A percentile compares a stretch with the other conserved stretches of the same genome.
These are phyloP conservation scores for Coccyzus lansbergi DNA, from an alignment of 2,797 vertebrate species.

Conservation along the genomic window DNA sequence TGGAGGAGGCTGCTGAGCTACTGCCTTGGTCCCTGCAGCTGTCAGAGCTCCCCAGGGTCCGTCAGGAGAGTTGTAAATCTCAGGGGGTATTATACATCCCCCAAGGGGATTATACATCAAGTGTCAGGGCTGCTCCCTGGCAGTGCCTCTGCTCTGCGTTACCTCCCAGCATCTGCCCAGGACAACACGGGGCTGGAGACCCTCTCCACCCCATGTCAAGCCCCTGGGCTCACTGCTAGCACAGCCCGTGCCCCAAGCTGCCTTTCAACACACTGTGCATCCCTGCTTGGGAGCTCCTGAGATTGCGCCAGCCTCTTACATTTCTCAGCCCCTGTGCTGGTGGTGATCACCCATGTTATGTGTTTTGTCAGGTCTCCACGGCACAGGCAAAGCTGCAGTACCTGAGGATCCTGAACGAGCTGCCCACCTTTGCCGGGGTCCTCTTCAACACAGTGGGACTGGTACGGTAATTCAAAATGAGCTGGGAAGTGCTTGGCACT, in stretches of 20 bases:
- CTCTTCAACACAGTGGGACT: slow-evolving; percentile 96
- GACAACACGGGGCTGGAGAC: not conserved
- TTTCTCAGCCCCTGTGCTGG: not conserved
- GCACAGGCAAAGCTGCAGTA: slow-evolving; percentile 98
- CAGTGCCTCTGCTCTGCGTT: not conserved
- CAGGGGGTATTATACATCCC: not conserved
- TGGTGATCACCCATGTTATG: not conserved
- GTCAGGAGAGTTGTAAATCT: not conserved
- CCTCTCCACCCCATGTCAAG: not conserved
- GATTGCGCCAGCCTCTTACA: not conserved
- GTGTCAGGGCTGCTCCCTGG: not conserved
- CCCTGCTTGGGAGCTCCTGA: not conserved
- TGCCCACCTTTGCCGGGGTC: slow-evolving; percentile 95
- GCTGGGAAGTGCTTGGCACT: not conserved
- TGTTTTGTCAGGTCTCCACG: slow-evolving; percentile 87
- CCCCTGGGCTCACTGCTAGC: not conserved
- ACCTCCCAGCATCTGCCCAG: not conserved
- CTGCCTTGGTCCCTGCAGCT: not conserved
- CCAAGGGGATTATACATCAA: not conserved
- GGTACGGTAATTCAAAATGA: slow-evolving; percentile 79
- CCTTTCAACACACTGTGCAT: rapidly evolving
- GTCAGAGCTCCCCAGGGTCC: not conserved
- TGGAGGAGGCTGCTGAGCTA: not conserved
- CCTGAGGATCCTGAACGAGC: slow-evolving; percentile 95
- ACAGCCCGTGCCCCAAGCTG: not conserved